Evolutionary conservation across 2,888 invertebrate genomes (phyloP), one percentile per base, ranked within the genome.

Genomic region (Ectobius pallidus): DNA sequence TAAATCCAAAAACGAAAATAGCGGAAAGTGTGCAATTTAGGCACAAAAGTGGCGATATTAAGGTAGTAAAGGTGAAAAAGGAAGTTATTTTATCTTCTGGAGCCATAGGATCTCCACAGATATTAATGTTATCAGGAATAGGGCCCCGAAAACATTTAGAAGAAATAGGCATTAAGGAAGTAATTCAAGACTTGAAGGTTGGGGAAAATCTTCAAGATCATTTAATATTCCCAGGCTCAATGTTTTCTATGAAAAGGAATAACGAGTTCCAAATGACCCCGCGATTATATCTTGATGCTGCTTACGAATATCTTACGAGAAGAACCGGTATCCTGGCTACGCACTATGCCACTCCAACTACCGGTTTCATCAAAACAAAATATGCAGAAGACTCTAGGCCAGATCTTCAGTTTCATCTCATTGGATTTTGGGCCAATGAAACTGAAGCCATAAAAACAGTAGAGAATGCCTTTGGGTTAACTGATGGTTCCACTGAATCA

Each of bases 21-120:
- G 88, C 89, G 0, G 83, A 85, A 52, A 91, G 91, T 0, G 86
- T 91, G 1, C 86, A 88, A 79, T 85, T 89, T 77, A 82, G 22
- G 20, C 81, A 86, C 49, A 86, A 89, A 70, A 81, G 83, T 25
- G 85, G 85, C 1, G 84, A 80, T 69, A 42, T 49, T 0, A 22
- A 18, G n/a, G 44, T 3, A 0, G 69, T 75, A 1, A 58, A 44
- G 18, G 7, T 65, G 14, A 42, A 25, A 18, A 71, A 63, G n/a
- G 65, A 71, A 22, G 65, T 52, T 1, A 11, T 71, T 34, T 0
- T 71, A 3, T 71, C 63, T n/a, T 63, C 52, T 2, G 63, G 71
- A 14, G 63, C 49, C 1, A 20, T 63, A 7, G 49, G 49, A 6
- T 61, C 71, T 2, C 71, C 71, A 30, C 71, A 71, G 16, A 46